These are phyloP conservation scores for Mastigias papua DNA, from an alignment of 30 jellyfish, hydroid and myxozoan species.

Conservation along the genomic window DNA sequence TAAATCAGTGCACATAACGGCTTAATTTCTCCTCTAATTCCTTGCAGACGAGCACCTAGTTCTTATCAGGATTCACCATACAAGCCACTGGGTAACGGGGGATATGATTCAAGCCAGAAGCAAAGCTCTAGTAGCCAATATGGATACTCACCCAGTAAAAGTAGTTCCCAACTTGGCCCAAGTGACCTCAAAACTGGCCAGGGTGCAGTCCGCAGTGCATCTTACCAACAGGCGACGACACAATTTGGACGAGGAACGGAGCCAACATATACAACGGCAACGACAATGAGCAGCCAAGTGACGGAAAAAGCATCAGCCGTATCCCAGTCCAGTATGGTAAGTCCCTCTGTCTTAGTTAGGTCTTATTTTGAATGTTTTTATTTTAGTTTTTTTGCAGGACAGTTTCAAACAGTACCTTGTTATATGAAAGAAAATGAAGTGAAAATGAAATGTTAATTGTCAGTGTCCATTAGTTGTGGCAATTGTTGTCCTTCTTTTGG, in stretches of 20 bases:
- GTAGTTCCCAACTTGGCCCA: not conserved
- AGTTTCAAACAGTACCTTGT: too few species aligned
- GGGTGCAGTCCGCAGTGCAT: conserved; percentile 3
- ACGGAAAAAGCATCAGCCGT: conserved; percentile 10
- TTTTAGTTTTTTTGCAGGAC: not conserved
- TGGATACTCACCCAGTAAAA: not conserved
- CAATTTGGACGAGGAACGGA: conserved; percentile 40
- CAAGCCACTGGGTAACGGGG: conserved; percentile 36
- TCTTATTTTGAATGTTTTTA: not conserved
- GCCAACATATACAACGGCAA: conserved; percentile 40
- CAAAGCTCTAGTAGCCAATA: not conserved
- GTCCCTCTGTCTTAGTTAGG: not conserved
- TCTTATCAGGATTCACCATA: conserved; percentile 27
- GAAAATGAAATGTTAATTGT: too few species aligned
- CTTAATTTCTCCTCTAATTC: too few species aligned
- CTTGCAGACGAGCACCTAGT: conserved; percentile 3
- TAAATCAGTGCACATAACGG: too few species aligned
- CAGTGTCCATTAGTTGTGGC: too few species aligned
- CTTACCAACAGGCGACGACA: conserved; percentile 38
- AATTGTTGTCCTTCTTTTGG: too few species aligned
- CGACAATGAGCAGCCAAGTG: conserved; percentile 41
- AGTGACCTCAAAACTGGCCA: not conserved
- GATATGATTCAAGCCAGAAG: not conserved
- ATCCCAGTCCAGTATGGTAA: conserved; percentile 11
- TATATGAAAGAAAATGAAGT: too few species aligned